These are phyloP conservation scores for Callospermophilus lateralis DNA, from an alignment of 2,113 vertebrate species.

Conservation along the genomic window DNA sequence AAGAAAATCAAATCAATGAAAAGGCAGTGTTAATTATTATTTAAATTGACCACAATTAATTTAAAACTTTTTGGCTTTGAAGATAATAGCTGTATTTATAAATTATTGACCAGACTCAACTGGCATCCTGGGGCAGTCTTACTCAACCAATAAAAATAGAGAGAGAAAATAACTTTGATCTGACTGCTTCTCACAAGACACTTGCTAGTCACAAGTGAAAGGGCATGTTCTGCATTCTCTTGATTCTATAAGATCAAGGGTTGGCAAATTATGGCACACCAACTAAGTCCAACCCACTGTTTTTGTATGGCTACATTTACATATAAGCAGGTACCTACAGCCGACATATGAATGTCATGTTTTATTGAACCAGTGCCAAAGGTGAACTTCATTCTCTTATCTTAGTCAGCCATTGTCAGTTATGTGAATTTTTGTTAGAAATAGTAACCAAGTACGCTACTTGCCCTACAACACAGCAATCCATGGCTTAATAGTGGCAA, in stretches of 20 bases:
- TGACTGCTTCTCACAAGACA: background rate
- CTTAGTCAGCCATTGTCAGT: background rate
- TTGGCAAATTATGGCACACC: background rate
- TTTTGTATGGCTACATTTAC: background rate
- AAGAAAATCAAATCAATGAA: slow-evolving; percentile 24
- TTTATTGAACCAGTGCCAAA: background rate
- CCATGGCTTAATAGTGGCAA: background rate
- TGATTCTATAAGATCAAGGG: background rate
- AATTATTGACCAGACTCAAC: slow-evolving; percentile 30
- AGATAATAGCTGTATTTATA: background rate
- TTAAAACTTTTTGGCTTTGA: slow-evolving; percentile 19
- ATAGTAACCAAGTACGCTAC: background rate
- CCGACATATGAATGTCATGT: background rate
- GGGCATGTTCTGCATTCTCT: background rate
- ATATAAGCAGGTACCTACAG: background rate
- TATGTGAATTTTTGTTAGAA: slow-evolving; percentile 42
- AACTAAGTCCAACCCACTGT: background rate
- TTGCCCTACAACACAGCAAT: background rate
- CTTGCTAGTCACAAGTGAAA: background rate
- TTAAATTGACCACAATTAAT: slow-evolving; percentile 24
- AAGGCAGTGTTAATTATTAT: slow-evolving; percentile 49
- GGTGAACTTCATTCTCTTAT: background rate
- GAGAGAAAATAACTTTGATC: slow-evolving; percentile 9
- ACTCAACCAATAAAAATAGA: background rate
- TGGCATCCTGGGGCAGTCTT: background rate